Evolutionary conservation across 1,140 invertebrate genomes (phyloP).

Genomic region (Trypoxylus dichotomus): DNA sequence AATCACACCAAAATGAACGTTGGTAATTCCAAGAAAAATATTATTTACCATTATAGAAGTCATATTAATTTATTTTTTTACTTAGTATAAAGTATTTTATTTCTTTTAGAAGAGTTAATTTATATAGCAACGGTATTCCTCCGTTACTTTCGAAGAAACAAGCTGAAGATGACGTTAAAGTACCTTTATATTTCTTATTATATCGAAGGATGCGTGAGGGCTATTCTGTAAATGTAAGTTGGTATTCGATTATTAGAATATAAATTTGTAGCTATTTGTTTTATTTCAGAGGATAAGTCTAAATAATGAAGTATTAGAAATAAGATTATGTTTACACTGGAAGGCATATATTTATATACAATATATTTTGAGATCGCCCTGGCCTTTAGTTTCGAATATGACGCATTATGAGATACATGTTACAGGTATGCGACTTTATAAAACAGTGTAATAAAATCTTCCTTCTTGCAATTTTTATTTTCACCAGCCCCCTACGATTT

Average conservation of each 20-base stretch:
- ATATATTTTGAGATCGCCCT: constrained; percentile 65
- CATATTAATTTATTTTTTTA: too few relatives aligned
- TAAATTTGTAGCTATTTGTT: neutral
- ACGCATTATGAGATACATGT: constrained; percentile 63
- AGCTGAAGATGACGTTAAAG: constrained; percentile 65
- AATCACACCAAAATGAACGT: too few relatives aligned
- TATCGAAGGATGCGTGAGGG: constrained; percentile 80
- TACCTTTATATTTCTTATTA: constrained; percentile 68
- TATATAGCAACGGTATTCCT: constrained; percentile 60
- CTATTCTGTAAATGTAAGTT: constrained; percentile 70
- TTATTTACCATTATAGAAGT: too few relatives aligned
- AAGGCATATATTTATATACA: constrained; percentile 74
- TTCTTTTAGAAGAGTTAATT: constrained; percentile 60
- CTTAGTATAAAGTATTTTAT: constrained; percentile 20
- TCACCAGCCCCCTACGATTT: constrained; percentile 75
- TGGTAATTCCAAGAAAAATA: too few relatives aligned
- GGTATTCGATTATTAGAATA: constrained; percentile 30
- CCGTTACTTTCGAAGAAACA: constrained; percentile 68
- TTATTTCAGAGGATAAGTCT: constrained; percentile 55
- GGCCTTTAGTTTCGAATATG: constrained; percentile 59
- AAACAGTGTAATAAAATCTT: neutral
- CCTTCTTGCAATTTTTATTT: constrained; percentile 34
- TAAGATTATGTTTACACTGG: constrained; percentile 73
- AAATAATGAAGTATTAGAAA: constrained; percentile 65
- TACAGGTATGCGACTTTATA: constrained; percentile 58